Base-by-base conservation (phyloP, 1,140 invertebrate species). In the Xylocopa sonorina region DNA sequence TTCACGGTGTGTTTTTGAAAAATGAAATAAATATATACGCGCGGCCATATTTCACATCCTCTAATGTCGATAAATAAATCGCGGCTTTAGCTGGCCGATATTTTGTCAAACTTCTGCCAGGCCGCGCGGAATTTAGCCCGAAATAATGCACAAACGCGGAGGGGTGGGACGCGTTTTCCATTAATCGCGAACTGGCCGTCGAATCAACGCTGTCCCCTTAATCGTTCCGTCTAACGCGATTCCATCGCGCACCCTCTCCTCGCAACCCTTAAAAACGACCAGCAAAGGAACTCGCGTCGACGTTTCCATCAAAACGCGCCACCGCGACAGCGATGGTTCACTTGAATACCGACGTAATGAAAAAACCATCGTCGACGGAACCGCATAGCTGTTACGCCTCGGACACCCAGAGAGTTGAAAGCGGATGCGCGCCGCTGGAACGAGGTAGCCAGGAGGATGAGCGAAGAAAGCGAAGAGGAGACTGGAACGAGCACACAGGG, bases 351-450 rank as follows among this genome's bases (percentile, higher is more conserved):
- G n/a, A n/a, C n/a, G n/a, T n/a, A n/a, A n/a, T n/a, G n/a, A n/a
- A n/a, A n/a, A n/a, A n/a, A n/a, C n/a, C n/a, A n/a, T n/a, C n/a
- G n/a, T n/a, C n/a, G n/a, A n/a, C n/a, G n/a, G n/a, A n/a, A n/a
- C n/a, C 69, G 73, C 24, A 51, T 57, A 63, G 64, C 58, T 78
- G 34, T 80, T 41, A 53, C 38, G 60, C 62, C 77, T 38, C 55
- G 43, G 34, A 32, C 38, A 41, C 2, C 38, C 27, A 34, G 80
- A 67, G 24, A 68, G 82, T 57, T 76, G 9, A 73, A 68, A 81
- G 51, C 76, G 76, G 67, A 87, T 81, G 81, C 74, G 63, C 48
- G 46, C n/a, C 51, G 84, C 67, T 80, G 79, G 81, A 68, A 76
- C 24, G n/a, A 6, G 10, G 38, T 63, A 41, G 27, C 38, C 18